Conservation (phyloP, 2,113 vertebrate species). For the Leptobrachium leishanense region DNA sequence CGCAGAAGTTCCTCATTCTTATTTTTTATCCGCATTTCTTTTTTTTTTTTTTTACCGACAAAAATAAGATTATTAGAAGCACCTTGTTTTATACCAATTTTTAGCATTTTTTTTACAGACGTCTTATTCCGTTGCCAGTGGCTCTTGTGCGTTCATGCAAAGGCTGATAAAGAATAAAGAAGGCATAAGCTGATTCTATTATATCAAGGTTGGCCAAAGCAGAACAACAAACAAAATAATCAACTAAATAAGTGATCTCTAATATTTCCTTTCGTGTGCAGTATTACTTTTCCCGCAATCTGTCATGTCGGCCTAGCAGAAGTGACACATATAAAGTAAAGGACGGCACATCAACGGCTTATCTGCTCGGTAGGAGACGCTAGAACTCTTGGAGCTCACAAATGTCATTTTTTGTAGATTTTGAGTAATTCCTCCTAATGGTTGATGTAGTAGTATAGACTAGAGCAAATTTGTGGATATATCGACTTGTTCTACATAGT, state of each 20-base stretch:
- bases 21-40: conserved; percentile 69
- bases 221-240: conserved; percentile 55
- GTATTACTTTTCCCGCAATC: conserved; percentile 59
- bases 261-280: conserved; percentile 65
- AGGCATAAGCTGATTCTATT: conserved; percentile 78
- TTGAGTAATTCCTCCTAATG: no score
- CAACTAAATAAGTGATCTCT: conserved; percentile 67
- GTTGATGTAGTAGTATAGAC: no score
- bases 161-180: conserved; percentile 65
- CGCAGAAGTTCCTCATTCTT: conserved; percentile 74
- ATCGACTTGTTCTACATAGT: no score
- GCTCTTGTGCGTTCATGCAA: conserved; percentile 73
- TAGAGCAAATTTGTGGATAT: no score
- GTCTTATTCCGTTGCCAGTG: conserved; percentile 75
- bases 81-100: conserved; percentile 58
- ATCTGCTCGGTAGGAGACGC: not conserved
- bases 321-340: conserved; percentile 71
- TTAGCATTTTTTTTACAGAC: conserved; percentile 62
- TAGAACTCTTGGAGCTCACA: not conserved
- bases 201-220: conserved; percentile 67
- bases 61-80: conserved; percentile 74
- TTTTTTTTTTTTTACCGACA: conserved; percentile 75
- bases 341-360: conserved; percentile 54
- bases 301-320: conserved; percentile 70
- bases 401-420: not conserved